Evolutionary conservation across 2,888 invertebrate species (phyloP).

Genomic region (Prosapia bicincta): DNA sequence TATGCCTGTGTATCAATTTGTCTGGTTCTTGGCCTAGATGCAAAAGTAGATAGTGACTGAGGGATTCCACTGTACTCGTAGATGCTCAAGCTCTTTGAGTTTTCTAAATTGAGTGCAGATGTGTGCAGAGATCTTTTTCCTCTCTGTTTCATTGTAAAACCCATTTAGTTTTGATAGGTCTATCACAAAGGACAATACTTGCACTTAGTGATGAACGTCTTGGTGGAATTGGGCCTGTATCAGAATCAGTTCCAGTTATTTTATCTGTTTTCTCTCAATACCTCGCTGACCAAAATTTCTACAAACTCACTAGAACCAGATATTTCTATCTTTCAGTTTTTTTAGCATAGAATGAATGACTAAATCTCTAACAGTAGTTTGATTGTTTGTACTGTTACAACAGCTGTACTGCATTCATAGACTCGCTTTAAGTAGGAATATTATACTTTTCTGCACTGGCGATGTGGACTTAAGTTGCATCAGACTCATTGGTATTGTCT

Average conservation of each 20-base stretch:
- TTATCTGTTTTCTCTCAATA: background rate
- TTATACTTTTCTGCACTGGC: too few relatives aligned
- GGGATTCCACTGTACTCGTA: background rate
- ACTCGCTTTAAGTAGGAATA: too few relatives aligned
- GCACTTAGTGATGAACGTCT: too few relatives aligned
- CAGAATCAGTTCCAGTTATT: background rate
- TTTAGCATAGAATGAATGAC: background rate
- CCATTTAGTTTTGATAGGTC: background rate
- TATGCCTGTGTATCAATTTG: background rate
- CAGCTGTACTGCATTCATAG: too few relatives aligned
- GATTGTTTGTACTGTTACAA: background rate
- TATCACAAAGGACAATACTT: background rate
- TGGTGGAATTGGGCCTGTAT: too few relatives aligned
- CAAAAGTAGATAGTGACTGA: background rate
- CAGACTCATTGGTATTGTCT: too few relatives aligned
- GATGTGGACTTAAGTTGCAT: too few relatives aligned
- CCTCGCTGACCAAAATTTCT: background rate
- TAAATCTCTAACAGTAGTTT: background rate
- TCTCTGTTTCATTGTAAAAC: background rate
- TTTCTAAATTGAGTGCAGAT: background rate
- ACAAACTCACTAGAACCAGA: background rate
- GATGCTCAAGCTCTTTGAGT: background rate
- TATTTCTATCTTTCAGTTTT: background rate
- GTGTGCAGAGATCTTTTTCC: background rate
- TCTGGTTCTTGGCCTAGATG: background rate